These are phyloP conservation scores for Hirudo medicinalis DNA, from an alignment of 1,140 invertebrate genomes.

Conservation along the genomic window DNA sequence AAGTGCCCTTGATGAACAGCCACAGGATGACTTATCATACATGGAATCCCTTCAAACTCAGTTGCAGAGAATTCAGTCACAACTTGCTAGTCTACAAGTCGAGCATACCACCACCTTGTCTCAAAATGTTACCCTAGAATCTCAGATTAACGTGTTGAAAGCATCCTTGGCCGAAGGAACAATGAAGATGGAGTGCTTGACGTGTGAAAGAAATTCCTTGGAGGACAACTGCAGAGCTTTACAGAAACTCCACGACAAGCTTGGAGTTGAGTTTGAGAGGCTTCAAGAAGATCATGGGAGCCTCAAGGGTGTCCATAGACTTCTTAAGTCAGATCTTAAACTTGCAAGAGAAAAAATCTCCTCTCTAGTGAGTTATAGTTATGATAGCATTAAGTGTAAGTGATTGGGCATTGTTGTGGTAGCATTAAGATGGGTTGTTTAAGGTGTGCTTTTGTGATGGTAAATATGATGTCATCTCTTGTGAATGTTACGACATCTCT, in stretches of 20 bases:
- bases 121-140: not conserved
- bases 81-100: not conserved
- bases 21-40: not conserved
- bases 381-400: too few relatives aligned
- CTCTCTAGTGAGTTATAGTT: not conserved
- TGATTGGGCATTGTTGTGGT: not conserved
- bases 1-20: not conserved
- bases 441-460: not conserved
- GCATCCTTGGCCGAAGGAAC: not conserved
- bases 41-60: not conserved
- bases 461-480: not conserved
- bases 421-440: not conserved
- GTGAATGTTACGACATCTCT: too few relatives aligned
- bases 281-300: not conserved
- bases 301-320: not conserved
- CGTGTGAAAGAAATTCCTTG: not conserved
- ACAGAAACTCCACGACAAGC: conserved; percentile 3
- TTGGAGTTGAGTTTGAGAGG: conserved; percentile 2
- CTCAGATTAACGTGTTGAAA: not conserved
- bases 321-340: conserved; percentile 7
- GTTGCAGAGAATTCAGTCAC: not conserved
- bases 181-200: not conserved
- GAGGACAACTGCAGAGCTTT: conserved; percentile 1
- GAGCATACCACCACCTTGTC: not conserved
- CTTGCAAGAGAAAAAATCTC: not conserved